Base-by-base conservation (phyloP, 2,797 vertebrate species). In the Tragelaphus oryx region DNA sequence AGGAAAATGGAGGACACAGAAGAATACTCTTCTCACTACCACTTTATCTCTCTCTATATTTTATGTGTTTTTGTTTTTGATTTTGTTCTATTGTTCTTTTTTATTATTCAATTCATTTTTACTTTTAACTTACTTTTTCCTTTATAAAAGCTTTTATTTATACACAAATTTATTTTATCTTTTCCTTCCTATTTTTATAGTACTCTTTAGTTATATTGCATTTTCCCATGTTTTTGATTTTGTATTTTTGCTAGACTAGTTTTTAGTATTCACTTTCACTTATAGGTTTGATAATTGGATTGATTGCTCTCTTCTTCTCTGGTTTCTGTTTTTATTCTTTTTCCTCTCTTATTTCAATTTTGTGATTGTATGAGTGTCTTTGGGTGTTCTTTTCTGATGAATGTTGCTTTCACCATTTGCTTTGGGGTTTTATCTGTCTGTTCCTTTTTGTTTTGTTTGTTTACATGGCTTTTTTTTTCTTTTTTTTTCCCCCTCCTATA, bases 401-500 rank as follows among this genome's bases (percentile, higher is more conserved):
- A 14, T 71, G 11, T 14, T 71, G 68, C 37, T 71, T 71, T 44
- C 22, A 71, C 37, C 68, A 71, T 44, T 71, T 71, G 11, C 22
- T 41, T 71, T 44, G 37, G 68, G 22, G 22, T 71, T 71, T 71
- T 26, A 26, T 71, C 11, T 41, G 68, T 71, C 37, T 41, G 22
- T 24, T 71, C 22, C 1, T 71, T 44, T 71, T 44, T 41, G 5
- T 7, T 41, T 71, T 26, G 68, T 41, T 37, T 71, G 65, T 71
- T 41, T 71, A 68, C 62, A 22, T 68, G 65, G 13, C 65, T 41
- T 68, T 68, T 62, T 30, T 18, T 20, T n/a, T 24, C 0, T 0
- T 5, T 12, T 57, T 57, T 12, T 1, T 2, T 2, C 0, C 68
- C 20, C 20, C 33, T 13, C 37, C 1, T 13, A 41, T 41, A 13